Conservation (phyloP, 2,888 invertebrate genomes). For the Tiphia femorata region DNA sequence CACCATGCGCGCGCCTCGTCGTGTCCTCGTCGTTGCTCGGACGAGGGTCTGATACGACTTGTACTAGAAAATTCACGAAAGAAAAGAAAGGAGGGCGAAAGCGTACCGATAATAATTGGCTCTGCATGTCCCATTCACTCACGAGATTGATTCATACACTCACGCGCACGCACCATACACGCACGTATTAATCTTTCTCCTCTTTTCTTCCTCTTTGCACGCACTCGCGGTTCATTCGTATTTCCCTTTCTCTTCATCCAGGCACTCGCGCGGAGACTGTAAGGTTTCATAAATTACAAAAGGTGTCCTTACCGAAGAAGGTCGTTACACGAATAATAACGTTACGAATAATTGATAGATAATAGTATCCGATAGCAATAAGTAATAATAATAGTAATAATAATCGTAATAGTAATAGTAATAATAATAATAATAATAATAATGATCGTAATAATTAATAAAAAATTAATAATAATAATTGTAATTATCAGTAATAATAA, state of each 20-base stretch:
- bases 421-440: slow-evolving; percentile 40
- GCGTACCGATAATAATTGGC: slow-evolving; percentile 11
- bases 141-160: slow-evolving; percentile 9
- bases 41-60: no score
- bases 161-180: slow-evolving; percentile 8
- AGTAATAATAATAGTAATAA: slow-evolving; percentile 41
- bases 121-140: slow-evolving; percentile 40
- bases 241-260: no score
- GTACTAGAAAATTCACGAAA: background rate
- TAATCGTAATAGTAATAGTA: slow-evolving; percentile 28
- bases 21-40: no score
- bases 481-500: slow-evolving; percentile 55
- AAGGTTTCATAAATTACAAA: slow-evolving; percentile 39
- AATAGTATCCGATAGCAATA: slow-evolving; percentile 35
- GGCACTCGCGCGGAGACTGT: no score
- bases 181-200: background rate
- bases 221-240: no score
- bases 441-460: slow-evolving; percentile 30
- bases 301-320: slow-evolving; percentile 46
- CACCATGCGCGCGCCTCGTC: no score
- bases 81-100: background rate
- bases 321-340: no score
- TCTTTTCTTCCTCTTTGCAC: slow-evolving; percentile 17
- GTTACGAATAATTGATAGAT: slow-evolving; percentile 48
- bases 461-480: slow-evolving; percentile 24